phyloP scores from a whole-genome alignment of 2,888 invertebrate species.

The Amphipyra tragopoginis region DNA sequence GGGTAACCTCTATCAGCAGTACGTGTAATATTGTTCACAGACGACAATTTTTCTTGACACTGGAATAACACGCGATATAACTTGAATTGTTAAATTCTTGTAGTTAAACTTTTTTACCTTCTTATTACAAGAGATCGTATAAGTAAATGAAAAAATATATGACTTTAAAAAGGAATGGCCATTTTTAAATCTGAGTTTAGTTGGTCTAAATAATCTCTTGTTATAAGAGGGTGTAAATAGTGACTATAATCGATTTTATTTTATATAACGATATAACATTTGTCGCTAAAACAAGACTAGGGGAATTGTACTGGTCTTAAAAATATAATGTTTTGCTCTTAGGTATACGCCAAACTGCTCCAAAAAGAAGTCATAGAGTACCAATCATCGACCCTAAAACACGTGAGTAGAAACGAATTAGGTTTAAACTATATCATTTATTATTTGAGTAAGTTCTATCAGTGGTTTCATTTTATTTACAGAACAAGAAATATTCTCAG shows the following conservation, averaged over 20 bases:
- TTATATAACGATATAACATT: not conserved
- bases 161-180: too few relatives aligned
- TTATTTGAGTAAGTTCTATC: slow-evolving; percentile 12
- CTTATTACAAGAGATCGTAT: too few relatives aligned
- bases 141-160: too few relatives aligned
- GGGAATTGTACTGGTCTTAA: not conserved
- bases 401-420: slow-evolving; percentile 69
- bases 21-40: too few relatives aligned
- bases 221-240: too few relatives aligned
- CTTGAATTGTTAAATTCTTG: too few relatives aligned
- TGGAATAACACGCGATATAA: too few relatives aligned
- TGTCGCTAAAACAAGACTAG: not conserved
- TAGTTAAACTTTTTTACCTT: too few relatives aligned
- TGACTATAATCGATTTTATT: not conserved
- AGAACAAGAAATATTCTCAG: slow-evolving; percentile 88
- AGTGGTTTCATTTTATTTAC: slow-evolving; percentile 54
- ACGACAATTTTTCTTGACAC: too few relatives aligned
- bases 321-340: slow-evolving; percentile 42
- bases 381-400: slow-evolving; percentile 83
- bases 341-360: slow-evolving; percentile 77
- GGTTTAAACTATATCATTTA: not conserved
- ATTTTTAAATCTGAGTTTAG: too few relatives aligned
- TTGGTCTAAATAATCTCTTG: too few relatives aligned
- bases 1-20: too few relatives aligned
- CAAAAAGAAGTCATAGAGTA: slow-evolving; percentile 80